Percentiles rank a stretch among this genome's conserved stretches.
Evolutionary conservation across 2,113 vertebrate species (phyloP).

Genomic region (Oreocharis arfaki): DNA sequence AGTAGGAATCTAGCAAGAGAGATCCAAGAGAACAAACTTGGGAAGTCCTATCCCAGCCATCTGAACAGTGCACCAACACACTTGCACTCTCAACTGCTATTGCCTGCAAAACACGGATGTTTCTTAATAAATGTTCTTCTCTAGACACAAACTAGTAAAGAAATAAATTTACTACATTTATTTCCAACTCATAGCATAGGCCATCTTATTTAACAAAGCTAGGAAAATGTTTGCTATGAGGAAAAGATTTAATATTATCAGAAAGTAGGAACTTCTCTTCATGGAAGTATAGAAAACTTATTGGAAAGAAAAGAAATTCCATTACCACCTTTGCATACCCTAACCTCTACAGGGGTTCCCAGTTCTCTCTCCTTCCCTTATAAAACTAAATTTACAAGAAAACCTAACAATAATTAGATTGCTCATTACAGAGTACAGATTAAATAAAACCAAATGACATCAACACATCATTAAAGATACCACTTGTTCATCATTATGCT

Average conservation of each 20-base stretch:
- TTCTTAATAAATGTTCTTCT: background rate
- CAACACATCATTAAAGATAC: background rate
- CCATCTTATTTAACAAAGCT: background rate
- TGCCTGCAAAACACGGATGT: conserved; percentile 74
- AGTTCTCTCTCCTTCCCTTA: background rate
- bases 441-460: background rate
- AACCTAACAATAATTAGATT: background rate
- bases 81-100: conserved; percentile 87
- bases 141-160: background rate
- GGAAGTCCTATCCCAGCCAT: conserved; percentile 96
- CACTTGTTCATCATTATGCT: background rate
- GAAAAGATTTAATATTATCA: background rate
- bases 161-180: background rate
- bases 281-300: background rate
- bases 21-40: conserved; percentile 93
- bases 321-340: background rate
- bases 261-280: background rate
- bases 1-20: conserved; percentile 91
- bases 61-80: conserved; percentile 95
- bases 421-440: background rate
- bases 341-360: background rate
- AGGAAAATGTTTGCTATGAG: background rate
- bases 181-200: background rate
- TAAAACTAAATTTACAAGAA: background rate
- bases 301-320: background rate